Percentiles rank a stretch among this genome's conserved stretches.
Conservation (phyloP, 2,797 vertebrate species). For the Sebastes iracundus region DNA sequence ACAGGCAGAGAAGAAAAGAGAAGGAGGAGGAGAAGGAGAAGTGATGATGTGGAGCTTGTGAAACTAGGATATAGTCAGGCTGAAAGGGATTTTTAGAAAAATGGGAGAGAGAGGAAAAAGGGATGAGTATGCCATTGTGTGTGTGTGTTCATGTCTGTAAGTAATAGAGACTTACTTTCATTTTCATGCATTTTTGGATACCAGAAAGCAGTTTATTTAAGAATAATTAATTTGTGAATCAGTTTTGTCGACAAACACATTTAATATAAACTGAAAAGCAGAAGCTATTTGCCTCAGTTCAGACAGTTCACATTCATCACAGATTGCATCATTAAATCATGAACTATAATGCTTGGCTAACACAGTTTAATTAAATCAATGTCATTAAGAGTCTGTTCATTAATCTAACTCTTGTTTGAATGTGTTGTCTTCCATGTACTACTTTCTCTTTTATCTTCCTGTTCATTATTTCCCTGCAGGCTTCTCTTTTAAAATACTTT, state of each 20-base stretch:
- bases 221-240: not conserved
- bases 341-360: not conserved
- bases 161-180: not conserved
- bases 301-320: not conserved
- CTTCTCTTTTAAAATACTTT: not conserved
- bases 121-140: not conserved
- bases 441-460: not conserved
- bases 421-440: not conserved
- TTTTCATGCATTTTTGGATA: not conserved
- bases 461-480: not conserved
- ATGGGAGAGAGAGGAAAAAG: not conserved
- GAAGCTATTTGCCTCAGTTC: not conserved
- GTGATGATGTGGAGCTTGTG: slow-evolving; percentile 75
- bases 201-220: not conserved
- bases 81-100: slow-evolving; percentile 14
- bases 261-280: not conserved
- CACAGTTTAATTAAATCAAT: not conserved
- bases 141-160: not conserved
- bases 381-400: not conserved
- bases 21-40: slow-evolving; percentile 37
- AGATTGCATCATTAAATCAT: not conserved
- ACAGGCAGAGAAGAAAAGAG: slow-evolving; percentile 47
- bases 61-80: slow-evolving; percentile 35
- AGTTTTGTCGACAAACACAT: not conserved
- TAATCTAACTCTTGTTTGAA: not conserved